phyloP scores from a whole-genome alignment of 1,140 invertebrate genomes.

The Phthorimaea operculella region DNA sequence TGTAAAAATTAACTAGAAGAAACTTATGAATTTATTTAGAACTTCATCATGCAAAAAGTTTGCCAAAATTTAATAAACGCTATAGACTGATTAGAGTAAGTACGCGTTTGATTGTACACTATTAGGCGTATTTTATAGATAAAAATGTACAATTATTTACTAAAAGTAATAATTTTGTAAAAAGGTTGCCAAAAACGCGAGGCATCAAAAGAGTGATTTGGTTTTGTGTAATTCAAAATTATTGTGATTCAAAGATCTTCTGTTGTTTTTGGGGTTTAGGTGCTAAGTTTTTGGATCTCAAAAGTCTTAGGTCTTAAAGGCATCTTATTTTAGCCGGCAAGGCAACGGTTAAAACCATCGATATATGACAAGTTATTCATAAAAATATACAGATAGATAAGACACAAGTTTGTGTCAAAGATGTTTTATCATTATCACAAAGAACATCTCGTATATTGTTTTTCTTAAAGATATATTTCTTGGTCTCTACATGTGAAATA shows the following conservation, averaged over 20 bases:
- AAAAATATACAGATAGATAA: too few species aligned
- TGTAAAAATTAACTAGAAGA: conserved; percentile 25
- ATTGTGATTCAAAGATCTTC: conserved; percentile 55
- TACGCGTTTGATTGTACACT: conserved; percentile 64
- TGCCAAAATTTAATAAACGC: conserved; percentile 65
- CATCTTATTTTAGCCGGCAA: not conserved
- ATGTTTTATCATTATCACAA: too few species aligned
- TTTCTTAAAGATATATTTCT: too few species aligned
- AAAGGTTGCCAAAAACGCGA: conserved; percentile 20
- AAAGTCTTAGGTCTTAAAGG: conserved; percentile 19
- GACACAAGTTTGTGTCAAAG: too few species aligned
- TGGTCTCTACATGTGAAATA: too few species aligned
- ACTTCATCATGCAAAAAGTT: conserved; percentile 22
- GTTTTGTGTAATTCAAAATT: conserved; percentile 51
- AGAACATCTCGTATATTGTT: too few species aligned
- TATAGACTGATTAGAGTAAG: conserved; percentile 68
- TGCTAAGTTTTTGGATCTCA: conserved; percentile 61
- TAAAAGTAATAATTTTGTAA: conserved; percentile 61
- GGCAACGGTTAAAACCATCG: not conserved
- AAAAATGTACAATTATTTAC: conserved; percentile 65
- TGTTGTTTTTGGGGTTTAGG: conserved; percentile 29
- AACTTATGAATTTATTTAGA: conserved; percentile 48
- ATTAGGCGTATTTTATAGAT: conserved; percentile 64
- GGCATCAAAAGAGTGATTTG: conserved; percentile 47
- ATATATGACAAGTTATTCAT: too few species aligned